phyloP scores from a whole-genome alignment of 2,888 invertebrate species.

The Nesidiocoris tenuis region DNA sequence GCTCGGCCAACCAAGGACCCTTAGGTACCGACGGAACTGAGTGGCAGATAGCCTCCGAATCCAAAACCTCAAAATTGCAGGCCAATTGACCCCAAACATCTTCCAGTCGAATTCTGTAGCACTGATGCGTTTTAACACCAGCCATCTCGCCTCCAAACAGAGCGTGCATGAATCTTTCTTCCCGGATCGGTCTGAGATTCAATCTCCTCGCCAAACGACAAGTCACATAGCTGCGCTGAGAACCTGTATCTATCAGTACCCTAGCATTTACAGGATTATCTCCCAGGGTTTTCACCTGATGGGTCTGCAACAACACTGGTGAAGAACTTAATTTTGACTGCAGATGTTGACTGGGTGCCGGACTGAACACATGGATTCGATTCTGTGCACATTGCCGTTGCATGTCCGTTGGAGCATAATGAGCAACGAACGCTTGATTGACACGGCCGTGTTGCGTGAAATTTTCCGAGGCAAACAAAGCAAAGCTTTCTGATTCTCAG shows the following conservation, averaged over 20 bases:
- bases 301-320: constrained; percentile 14
- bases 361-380: background rate
- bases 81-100: background rate
- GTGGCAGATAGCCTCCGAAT: constrained; percentile 1
- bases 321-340: background rate
- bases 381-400: background rate
- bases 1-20: constrained; percentile 9
- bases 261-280: background rate
- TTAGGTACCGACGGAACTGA: constrained; percentile 10
- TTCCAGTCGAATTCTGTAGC: constrained; percentile 38
- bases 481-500: background rate
- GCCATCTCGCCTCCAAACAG: constrained; percentile 19
- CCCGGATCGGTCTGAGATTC: background rate
- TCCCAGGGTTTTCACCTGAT: background rate
- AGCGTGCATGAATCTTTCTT: constrained; percentile 2
- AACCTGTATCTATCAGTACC: constrained; percentile 27
- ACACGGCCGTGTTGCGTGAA: background rate
- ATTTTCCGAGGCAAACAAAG: background rate
- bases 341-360: background rate
- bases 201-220: background rate
- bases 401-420: background rate
- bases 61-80: constrained; percentile 21
- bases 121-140: background rate
- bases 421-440: background rate
- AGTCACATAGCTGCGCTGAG: background rate